These are phyloP conservation scores for Habroteleia sp. DNA, from an alignment of 2,888 invertebrate species.

Conservation along the genomic window DNA sequence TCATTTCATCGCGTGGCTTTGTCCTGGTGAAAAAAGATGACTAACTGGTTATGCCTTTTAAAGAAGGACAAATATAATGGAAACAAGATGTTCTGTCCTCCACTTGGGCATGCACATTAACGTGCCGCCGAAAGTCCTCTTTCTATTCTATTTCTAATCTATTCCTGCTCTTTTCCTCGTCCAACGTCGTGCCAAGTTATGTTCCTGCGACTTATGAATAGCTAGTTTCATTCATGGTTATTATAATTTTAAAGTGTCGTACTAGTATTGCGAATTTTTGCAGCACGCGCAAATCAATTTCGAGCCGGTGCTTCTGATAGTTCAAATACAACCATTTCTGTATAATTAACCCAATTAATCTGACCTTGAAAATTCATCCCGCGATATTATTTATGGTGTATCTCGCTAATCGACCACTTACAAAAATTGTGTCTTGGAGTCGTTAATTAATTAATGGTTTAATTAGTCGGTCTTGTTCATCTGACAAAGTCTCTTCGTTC, in stretches of 20 bases:
- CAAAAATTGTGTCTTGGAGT: not conserved
- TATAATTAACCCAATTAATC: slow-evolving; percentile 7
- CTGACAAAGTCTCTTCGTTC: slow-evolving; percentile 3
- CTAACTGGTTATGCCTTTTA: slow-evolving; percentile 6
- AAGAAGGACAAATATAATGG: slow-evolving; percentile 1
- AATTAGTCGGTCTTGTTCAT: slow-evolving; percentile 8
- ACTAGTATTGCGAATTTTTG: not conserved
- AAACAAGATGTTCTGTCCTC: slow-evolving; percentile 5
- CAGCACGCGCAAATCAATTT: not conserved
- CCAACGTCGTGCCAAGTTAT: slow-evolving; percentile 11
- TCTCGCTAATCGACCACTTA: slow-evolving; percentile 5
- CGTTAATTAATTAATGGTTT: slow-evolving; percentile 27
- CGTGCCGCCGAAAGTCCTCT: slow-evolving; percentile 15
- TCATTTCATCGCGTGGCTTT: slow-evolving; percentile 7
- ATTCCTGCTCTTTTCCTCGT: slow-evolving; percentile 32
- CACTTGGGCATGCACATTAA: not conserved
- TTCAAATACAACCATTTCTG: not conserved
- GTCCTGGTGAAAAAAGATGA: slow-evolving; percentile 11
- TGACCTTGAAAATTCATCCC: slow-evolving; percentile 15
- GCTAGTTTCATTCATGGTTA: slow-evolving; percentile 26
- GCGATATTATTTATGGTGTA: slow-evolving; percentile 5
- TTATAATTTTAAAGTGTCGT: not conserved
- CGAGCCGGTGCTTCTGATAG: not conserved
- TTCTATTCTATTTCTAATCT: slow-evolving; percentile 26
- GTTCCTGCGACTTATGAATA: slow-evolving; percentile 20